Evolutionary conservation across 1,140 invertebrate genomes (phyloP).

Genomic region (Drosophila nasuta): DNA sequence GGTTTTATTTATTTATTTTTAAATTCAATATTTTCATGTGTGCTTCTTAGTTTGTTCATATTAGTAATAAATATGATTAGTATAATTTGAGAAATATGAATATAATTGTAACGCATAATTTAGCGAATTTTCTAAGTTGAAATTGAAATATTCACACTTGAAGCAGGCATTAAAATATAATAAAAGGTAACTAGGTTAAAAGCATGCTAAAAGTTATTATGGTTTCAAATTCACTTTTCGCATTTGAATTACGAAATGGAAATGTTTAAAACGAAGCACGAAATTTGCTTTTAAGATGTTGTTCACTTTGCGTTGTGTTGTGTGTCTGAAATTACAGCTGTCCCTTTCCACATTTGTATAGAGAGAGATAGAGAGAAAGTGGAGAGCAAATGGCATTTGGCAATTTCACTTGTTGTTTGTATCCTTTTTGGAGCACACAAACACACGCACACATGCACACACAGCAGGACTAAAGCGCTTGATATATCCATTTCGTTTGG

Average conservation of each 20-base stretch:
- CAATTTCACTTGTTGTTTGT: conserved; percentile 62
- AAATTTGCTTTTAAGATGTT: conserved; percentile 36
- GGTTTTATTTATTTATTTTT: too few species aligned
- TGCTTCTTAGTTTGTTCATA: too few species aligned
- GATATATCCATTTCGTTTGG: conserved; percentile 79
- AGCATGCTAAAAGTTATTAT: neutral
- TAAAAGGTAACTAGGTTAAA: conserved; percentile 1
- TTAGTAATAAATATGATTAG: too few species aligned
- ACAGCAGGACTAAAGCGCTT: conserved; percentile 43
- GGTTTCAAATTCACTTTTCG: conserved; percentile 13
- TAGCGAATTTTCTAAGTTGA: too few species aligned
- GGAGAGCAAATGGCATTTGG: conserved; percentile 65
- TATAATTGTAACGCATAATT: too few species aligned
- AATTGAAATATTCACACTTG: too few species aligned
- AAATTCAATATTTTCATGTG: too few species aligned
- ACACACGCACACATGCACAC: neutral
- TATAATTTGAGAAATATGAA: too few species aligned
- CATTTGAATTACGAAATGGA: conserved; percentile 15
- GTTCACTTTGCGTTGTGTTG: neutral
- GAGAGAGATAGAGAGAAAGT: neutral
- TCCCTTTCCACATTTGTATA: conserved; percentile 2
- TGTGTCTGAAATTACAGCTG: conserved; percentile 44
- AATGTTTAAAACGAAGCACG: conserved; percentile 32
- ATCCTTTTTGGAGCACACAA: conserved; percentile 54
- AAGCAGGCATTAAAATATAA: neutral